Evolutionary conservation across 2,113 vertebrate genomes (phyloP).

Genomic region (Microtus richardsoni): DNA sequence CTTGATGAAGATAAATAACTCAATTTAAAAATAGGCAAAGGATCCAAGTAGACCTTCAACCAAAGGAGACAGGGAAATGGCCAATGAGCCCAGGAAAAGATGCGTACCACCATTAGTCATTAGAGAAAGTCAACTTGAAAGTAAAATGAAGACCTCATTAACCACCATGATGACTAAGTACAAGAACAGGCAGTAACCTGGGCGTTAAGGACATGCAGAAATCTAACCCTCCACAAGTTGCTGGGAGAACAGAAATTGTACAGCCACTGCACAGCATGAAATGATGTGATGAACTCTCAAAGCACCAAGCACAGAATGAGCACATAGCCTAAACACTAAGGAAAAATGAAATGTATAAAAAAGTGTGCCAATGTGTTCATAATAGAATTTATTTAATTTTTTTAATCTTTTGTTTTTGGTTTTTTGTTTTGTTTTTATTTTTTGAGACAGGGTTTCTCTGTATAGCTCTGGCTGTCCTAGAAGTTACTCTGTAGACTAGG

Average conservation of each 20-base stretch:
- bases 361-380: not conserved
- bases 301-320: not conserved
- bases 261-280: not conserved
- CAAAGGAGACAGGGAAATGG: not conserved
- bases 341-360: not conserved
- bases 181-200: not conserved
- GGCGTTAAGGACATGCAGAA: not conserved
- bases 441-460: not conserved
- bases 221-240: not conserved
- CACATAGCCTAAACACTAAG: not conserved
- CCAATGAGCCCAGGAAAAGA: not conserved
- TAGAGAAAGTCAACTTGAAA: conserved; percentile 27
- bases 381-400: not conserved
- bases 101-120: not conserved
- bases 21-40: conserved; percentile 21
- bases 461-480: not conserved
- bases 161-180: not conserved
- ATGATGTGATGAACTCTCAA: not conserved
- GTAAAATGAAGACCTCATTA: not conserved
- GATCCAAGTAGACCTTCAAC: not conserved
- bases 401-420: not conserved
- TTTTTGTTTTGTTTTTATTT: not conserved
- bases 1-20: conserved; percentile 14
- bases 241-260: not conserved
- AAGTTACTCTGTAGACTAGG: not conserved